These are phyloP conservation scores for Coelinius sp. DNA, from an alignment of 2,888 invertebrate genomes.

Conservation along the genomic window DNA sequence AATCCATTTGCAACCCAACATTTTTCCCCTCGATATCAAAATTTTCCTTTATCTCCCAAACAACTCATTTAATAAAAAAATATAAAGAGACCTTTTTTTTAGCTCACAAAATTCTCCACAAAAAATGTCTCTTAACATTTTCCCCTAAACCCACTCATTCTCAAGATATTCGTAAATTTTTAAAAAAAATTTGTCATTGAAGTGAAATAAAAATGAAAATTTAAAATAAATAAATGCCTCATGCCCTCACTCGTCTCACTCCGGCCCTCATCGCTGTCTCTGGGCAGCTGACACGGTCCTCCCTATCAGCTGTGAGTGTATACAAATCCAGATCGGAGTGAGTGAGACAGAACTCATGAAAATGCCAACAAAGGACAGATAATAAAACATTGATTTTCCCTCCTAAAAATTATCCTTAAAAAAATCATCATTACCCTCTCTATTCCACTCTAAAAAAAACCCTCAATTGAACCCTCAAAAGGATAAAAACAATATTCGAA, in stretches of 20 bases:
- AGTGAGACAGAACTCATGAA: slow-evolving; percentile 30
- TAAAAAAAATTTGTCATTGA: no score
- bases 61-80: no score
- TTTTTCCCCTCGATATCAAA: no score
- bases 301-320: slow-evolving; percentile 67
- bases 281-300: slow-evolving; percentile 62
- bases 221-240: neutral
- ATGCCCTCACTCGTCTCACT: slow-evolving; percentile 2
- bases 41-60: no score
- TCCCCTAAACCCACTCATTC: no score
- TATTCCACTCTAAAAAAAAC: neutral
- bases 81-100: no score
- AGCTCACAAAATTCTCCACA: no score
- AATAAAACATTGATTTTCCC: slow-evolving; percentile 19
- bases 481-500: slow-evolving; percentile 19
- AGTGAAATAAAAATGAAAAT: neutral
- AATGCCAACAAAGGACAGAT: slow-evolving; percentile 27
- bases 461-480: neutral
- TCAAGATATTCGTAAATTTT: no score
- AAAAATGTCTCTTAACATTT: no score
- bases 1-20: no score
- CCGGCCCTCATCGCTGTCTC: slow-evolving; percentile 18
- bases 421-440: neutral
- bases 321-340: slow-evolving; percentile 55
- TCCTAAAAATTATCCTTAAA: neutral